Conservation (phyloP, 2,888 invertebrate species). For the Drosophila mimica region DNA sequence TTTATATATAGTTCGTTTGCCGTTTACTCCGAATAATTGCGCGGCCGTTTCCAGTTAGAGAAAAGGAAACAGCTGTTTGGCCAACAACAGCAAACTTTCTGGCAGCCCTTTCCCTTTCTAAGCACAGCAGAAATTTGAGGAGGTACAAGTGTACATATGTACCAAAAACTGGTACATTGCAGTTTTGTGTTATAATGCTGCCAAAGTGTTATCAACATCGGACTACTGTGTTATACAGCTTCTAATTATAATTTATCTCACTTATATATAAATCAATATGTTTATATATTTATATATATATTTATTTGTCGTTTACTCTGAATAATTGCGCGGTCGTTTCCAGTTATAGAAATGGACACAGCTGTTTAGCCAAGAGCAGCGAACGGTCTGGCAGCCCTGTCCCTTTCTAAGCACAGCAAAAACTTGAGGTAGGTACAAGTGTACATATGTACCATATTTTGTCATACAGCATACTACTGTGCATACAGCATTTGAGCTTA, state of each 20-base stretch:
- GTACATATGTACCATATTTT: not conserved
- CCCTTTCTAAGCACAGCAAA: not conserved
- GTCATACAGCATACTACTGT: too few relatives aligned
- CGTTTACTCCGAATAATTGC: not conserved
- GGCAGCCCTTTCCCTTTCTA: conserved; percentile 19
- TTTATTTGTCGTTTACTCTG: not conserved
- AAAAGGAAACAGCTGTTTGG: conserved; percentile 26
- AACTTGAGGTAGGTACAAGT: not conserved
- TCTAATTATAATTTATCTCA: not conserved
- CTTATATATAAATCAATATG: not conserved
- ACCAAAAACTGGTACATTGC: not conserved
- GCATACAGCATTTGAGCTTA: not conserved
- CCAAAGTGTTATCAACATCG: not conserved
- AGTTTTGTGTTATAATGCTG: not conserved
- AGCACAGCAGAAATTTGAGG: not conserved
- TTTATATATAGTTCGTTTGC: not conserved
- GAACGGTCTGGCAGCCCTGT: conserved; percentile 23
- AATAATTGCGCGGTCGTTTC: not conserved
- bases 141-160: not conserved
- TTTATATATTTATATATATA: not conserved
- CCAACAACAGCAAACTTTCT: not conserved
- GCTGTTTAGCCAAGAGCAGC: conserved; percentile 11
- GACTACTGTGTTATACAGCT: not conserved
- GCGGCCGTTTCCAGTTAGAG: not conserved
- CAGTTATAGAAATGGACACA: conserved; percentile 7